These are phyloP conservation scores for Nowickia ferox DNA, from an alignment of 2,888 invertebrate species.

Conservation along the genomic window DNA sequence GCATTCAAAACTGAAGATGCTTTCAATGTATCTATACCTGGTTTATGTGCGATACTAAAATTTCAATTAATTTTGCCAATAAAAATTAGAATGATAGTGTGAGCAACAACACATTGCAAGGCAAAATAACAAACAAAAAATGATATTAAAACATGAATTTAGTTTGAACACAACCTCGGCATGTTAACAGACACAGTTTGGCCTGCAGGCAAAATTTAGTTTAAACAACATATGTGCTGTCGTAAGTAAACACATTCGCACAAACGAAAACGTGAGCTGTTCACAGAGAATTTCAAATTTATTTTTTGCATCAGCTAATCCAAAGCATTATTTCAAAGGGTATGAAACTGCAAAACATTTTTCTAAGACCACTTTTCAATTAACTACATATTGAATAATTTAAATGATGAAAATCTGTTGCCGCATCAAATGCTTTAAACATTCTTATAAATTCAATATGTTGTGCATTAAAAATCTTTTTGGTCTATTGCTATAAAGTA, in stretches of 20 bases:
- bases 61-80: conserved; percentile 42
- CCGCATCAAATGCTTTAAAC: not conserved
- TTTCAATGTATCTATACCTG: not conserved
- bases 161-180: not conserved
- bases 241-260: not conserved
- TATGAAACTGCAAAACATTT: not conserved
- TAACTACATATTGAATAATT: not conserved
- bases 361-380: not conserved
- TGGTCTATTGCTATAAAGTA: too few species aligned
- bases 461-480: too few species aligned
- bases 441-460: too few species aligned
- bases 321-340: not conserved
- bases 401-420: not conserved
- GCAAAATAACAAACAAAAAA: conserved; percentile 6
- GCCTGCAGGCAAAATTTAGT: not conserved
- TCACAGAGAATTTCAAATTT: not conserved
- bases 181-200: conserved; percentile 20
- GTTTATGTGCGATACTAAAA: not conserved
- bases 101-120: not conserved
- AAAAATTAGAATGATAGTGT: conserved; percentile 10
- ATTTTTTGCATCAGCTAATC: not conserved
- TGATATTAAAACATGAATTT: conserved; percentile 14
- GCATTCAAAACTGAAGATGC: conserved; percentile 13
- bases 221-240: not conserved
- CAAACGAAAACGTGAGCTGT: not conserved